phyloP scores from a whole-genome alignment of 2,888 invertebrate genomes.

The Microdon myrmicae region DNA sequence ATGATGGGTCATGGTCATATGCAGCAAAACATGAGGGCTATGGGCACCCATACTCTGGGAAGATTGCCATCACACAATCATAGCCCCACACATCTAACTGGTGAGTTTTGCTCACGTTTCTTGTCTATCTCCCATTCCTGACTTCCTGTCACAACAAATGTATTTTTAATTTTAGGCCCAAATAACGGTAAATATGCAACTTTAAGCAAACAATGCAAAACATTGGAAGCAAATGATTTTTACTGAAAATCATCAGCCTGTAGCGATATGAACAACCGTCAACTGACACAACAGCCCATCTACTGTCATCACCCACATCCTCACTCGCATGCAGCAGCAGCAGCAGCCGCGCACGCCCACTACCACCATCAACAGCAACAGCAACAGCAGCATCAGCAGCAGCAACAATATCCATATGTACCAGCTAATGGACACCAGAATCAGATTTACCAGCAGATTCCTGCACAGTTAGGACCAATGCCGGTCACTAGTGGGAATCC shows the following conservation, averaged over 20 bases:
- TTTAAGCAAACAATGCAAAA: slow-evolving; percentile 95
- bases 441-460: slow-evolving; percentile 66
- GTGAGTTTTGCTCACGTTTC: slow-evolving; percentile 56
- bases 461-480: slow-evolving; percentile 60
- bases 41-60: slow-evolving; percentile 75
- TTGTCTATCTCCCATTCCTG: neutral
- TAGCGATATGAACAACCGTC: slow-evolving; percentile 63
- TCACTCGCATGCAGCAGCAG: slow-evolving; percentile 67
- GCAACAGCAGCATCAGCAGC: slow-evolving; percentile 61
- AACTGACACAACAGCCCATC: slow-evolving; percentile 64
- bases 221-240: slow-evolving; percentile 91
- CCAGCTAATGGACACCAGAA: slow-evolving; percentile 62
- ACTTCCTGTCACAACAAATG: neutral
- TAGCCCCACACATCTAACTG: slow-evolving; percentile 70
- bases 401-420: slow-evolving; percentile 62
- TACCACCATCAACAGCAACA: slow-evolving; percentile 66
- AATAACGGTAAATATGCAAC: slow-evolving; percentile 93
- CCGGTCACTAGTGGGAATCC: slow-evolving; percentile 61
- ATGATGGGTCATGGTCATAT: slow-evolving; percentile 69
- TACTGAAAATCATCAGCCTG: slow-evolving; percentile 84
- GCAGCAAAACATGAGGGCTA: slow-evolving; percentile 68
- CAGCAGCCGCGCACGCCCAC: slow-evolving; percentile 68
- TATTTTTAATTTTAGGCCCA: slow-evolving; percentile 68
- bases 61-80: slow-evolving; percentile 73
- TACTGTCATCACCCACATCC: slow-evolving; percentile 68